Evolutionary conservation across 2,113 vertebrate genomes (phyloP).

Genomic region (Ictalurus punctatus): DNA sequence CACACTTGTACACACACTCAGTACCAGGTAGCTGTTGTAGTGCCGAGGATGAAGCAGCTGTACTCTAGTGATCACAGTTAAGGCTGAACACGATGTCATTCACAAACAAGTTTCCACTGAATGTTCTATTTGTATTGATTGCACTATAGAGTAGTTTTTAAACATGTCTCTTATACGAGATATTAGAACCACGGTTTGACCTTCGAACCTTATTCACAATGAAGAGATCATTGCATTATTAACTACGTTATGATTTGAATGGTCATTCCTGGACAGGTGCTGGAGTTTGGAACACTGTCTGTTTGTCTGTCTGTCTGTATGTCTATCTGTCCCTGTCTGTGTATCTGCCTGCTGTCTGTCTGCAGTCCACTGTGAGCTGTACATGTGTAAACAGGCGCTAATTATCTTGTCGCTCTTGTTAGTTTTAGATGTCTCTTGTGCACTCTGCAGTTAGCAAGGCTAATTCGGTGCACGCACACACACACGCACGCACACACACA

Average conservation of each 20-base stretch:
- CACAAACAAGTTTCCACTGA: neutral
- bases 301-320: neutral
- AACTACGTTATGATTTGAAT: neutral
- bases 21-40: neutral
- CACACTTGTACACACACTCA: neutral
- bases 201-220: neutral
- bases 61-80: neutral
- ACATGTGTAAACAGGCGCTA: neutral
- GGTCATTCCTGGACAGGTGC: neutral
- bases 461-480: neutral
- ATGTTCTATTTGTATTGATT: neutral
- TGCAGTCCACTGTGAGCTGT: constrained; percentile 1
- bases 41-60: neutral
- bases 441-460: constrained; percentile 2
- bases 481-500: neutral
- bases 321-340: neutral
- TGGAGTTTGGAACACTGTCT: neutral
- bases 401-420: neutral
- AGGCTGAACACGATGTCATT: neutral
- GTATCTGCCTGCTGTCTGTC: neutral
- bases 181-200: neutral
- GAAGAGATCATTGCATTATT: neutral
- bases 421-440: neutral
- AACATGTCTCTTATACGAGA: neutral
- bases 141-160: neutral